A percentile compares a stretch with the other conserved stretches of the same genome.
These are phyloP conservation scores for Bombus superbus DNA, from an alignment of 1,140 invertebrate genomes.

Conservation along the genomic window DNA sequence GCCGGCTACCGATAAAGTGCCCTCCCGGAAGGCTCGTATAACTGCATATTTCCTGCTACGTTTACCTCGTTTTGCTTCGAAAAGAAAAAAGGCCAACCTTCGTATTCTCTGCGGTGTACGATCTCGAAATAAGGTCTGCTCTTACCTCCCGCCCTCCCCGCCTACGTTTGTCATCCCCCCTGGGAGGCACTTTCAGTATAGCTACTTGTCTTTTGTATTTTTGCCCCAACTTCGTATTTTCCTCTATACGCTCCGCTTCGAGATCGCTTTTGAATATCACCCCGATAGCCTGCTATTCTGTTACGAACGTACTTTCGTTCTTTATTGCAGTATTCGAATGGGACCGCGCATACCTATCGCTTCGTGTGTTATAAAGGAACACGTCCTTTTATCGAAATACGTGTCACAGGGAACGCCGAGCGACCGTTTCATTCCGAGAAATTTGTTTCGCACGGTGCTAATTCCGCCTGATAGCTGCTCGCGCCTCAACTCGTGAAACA, in stretches of 20 bases:
- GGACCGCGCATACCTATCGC: not conserved
- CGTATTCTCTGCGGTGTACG: not conserved
- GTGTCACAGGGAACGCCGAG: not conserved
- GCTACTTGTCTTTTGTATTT: constrained; percentile 43
- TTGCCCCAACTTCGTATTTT: constrained; percentile 13
- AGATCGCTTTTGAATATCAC: constrained; percentile 46
- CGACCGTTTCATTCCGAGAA: too few relatives aligned
- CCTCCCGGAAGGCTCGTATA: constrained; percentile 32
- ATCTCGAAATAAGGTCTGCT: constrained; percentile 41
- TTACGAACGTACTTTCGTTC: constrained; percentile 14
- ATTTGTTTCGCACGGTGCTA: too few relatives aligned
- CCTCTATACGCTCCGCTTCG: not conserved
- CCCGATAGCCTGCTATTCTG: constrained; percentile 5
- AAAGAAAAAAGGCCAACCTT: not conserved
- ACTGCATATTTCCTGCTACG: constrained; percentile 31
- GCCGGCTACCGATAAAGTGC: constrained; percentile 31
- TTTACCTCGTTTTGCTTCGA: constrained; percentile 31
- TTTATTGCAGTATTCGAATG: constrained; percentile 57
- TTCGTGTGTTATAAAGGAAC: not conserved
- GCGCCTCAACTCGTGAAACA: too few relatives aligned
- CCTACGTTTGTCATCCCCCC: not conserved
- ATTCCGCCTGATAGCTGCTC: too few relatives aligned
- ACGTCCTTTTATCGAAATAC: not conserved
- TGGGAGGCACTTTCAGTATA: constrained; percentile 30
- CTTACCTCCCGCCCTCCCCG: not conserved